Evolutionary conservation across 2,113 vertebrate genomes (phyloP).

Genomic region (Sceloporus tristichus): DNA sequence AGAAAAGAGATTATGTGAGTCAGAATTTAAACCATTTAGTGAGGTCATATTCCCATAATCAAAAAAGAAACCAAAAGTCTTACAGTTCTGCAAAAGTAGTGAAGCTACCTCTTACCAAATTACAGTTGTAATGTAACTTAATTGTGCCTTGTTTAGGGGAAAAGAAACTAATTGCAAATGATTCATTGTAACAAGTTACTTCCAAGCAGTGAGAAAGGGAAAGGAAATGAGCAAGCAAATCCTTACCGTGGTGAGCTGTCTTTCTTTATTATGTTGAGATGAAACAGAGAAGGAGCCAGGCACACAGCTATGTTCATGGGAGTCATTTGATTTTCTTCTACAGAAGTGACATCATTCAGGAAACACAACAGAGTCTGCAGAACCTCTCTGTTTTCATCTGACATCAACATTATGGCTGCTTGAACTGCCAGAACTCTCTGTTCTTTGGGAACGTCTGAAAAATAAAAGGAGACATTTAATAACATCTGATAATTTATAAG

Average conservation of each 20-base stretch:
- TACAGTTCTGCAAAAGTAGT: neutral
- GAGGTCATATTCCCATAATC: neutral
- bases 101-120: too few relatives aligned
- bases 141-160: neutral
- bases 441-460: slow-evolving; percentile 92
- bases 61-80: neutral
- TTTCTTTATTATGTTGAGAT: slow-evolving; percentile 95
- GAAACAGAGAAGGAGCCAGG: slow-evolving; percentile 96
- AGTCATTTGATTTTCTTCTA: slow-evolving; percentile 98
- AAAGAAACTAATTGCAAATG: neutral
- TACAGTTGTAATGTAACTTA: neutral
- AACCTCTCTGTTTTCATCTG: slow-evolving; percentile 95
- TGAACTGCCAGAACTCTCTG: slow-evolving; percentile 93
- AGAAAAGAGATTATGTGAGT: too few relatives aligned
- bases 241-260: slow-evolving; percentile 91
- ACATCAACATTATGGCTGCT: slow-evolving; percentile 95
- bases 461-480: fast-evolving
- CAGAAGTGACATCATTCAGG: slow-evolving; percentile 91
- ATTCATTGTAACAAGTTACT: neutral
- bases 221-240: slow-evolving; percentile 5
- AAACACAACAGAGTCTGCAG: slow-evolving; percentile 95
- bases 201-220: neutral
- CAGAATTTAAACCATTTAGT: too few relatives aligned
- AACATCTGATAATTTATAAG: neutral
- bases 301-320: slow-evolving; percentile 98